Evolutionary conservation across 2,888 invertebrate genomes (phyloP).

Genomic region (Pseudococcus viburni): DNA sequence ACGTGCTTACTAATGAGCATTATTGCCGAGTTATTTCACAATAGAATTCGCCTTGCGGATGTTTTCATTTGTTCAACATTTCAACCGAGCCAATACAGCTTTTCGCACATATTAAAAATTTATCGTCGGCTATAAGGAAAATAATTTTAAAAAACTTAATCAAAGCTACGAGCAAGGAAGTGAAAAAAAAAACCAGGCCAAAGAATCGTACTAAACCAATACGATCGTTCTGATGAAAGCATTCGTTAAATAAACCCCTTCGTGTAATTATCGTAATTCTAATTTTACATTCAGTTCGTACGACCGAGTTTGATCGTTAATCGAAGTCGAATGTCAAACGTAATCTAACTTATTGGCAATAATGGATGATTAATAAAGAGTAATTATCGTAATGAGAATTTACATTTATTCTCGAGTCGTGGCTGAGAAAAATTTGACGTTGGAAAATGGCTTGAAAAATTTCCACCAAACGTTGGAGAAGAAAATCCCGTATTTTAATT

Average conservation of each 20-base stretch:
- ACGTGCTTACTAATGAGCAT: constrained; percentile 32
- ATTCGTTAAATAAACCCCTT: neutral
- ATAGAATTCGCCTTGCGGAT: neutral
- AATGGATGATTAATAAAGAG: neutral
- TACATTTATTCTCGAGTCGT: neutral
- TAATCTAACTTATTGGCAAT: neutral
- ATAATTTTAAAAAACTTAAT: neutral
- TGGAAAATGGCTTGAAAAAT: neutral
- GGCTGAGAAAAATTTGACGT: neutral
- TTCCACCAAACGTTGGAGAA: neutral
- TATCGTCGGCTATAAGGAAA: constrained; percentile 8
- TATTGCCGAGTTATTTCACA: neutral
- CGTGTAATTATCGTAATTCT: neutral
- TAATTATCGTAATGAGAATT: constrained; percentile 15
- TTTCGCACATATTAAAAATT: constrained; percentile 8
- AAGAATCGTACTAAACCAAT: neutral
- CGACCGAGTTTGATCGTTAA: neutral
- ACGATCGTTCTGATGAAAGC: neutral
- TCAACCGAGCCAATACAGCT: neutral
- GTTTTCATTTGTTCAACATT: constrained; percentile 14
- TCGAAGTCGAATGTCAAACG: neutral
- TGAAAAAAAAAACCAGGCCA: neutral
- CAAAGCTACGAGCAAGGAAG: neutral
- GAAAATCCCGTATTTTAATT: neutral
- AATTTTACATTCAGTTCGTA: neutral